Base-by-base conservation (phyloP, 2,888 invertebrate genomes). In the Pheosia gnoma region DNA sequence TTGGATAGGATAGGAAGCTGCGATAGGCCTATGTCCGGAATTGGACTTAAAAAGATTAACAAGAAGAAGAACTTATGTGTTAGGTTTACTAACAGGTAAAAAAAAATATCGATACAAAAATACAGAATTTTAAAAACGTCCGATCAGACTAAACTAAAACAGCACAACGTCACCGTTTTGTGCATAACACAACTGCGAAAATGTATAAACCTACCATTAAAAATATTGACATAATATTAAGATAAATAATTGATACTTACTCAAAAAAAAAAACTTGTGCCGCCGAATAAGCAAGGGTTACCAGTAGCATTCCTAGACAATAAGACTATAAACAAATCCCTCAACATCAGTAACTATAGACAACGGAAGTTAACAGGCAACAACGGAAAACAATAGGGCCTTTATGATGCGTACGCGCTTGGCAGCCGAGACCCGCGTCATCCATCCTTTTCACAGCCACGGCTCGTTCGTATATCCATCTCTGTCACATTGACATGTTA, bases 401-500 rank as follows among this genome's bases (percentile, higher is more conserved):
- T 78, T 79, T 82, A 81, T 83, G 77, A 75, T 78, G 73, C 80
- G 76, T 82, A 63, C 64, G 82, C 83, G 83, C 85, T 81, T 82
- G 80, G 82, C 77, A 83, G 82, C 79, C 71, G 68, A 71, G 67
- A 69, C 74, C 63, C 65, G 68, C 73, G 75, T 68, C 68, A 55
- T 63, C 75, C 70, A 64, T 83, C 80, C 66, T 72, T 66, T 66
- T 81, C 78, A 67, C 62, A 73, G 76, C 58, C 59, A 5, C 0
- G 56, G 68, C 67, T 72, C 49, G 69, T 76, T 66, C 51, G 79
- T 81, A 70, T 68, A 66, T 69, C 72, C 73, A 66, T 82, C 86
- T 79, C 80, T 70, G 59, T 84, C 79, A 69, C 68, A 85, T 75
- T 89, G 89, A 89, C 89, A 88, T 84, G 88, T 87, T 88, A 85